Percentiles rank a stretch among this genome's conserved stretches.
Conservation (phyloP, 2,797 vertebrate species). For the Anisognathus igniventris region DNA sequence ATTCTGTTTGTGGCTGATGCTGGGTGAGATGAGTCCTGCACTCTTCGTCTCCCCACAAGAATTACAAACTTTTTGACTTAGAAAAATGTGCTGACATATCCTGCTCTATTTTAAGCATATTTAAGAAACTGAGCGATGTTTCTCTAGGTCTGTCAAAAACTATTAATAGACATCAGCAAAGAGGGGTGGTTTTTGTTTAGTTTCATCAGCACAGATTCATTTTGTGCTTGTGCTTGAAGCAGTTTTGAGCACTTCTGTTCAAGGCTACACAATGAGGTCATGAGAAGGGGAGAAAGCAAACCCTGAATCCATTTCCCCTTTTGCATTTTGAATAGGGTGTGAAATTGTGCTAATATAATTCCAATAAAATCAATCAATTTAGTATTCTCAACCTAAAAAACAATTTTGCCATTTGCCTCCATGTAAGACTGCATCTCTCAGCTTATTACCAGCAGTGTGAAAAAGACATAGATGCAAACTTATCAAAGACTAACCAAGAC, state of each 20-base stretch:
- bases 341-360: constrained; percentile 23
- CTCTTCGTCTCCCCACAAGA: not conserved
- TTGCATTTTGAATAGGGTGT: not conserved
- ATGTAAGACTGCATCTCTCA: not conserved
- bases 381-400: not conserved
- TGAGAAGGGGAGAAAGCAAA: not conserved
- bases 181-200: not conserved
- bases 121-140: constrained; percentile 1
- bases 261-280: not conserved
- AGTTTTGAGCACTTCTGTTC: not conserved
- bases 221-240: not conserved
- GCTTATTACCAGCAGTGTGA: constrained; percentile 22
- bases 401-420: not conserved
- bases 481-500: constrained; percentile 57
- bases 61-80: not conserved
- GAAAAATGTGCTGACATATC: not conserved
- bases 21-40: not conserved
- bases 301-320: not conserved
- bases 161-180: not conserved
- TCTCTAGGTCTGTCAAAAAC: constrained; percentile 4
- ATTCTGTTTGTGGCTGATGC: not conserved
- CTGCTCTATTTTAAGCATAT: not conserved
- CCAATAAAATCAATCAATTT: constrained; percentile 15
- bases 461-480: constrained; percentile 49
- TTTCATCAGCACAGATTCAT: not conserved